Conservation (phyloP, 2,113 vertebrate species). For the Echinops telfairi region DNA sequence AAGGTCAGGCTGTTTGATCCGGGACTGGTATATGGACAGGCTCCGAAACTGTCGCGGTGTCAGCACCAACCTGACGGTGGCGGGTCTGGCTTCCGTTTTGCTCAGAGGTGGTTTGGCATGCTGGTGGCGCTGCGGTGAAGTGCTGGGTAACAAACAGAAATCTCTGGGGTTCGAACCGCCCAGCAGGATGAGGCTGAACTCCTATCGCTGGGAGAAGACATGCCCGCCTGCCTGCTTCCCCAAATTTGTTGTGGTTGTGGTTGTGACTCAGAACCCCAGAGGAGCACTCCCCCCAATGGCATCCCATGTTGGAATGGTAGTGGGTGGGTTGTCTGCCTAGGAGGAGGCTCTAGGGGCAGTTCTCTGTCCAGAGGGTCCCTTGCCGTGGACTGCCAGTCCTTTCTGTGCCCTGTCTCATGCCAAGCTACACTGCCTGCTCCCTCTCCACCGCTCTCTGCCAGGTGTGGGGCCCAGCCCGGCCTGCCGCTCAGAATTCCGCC, state of each 20-base stretch:
- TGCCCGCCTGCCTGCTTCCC: background rate
- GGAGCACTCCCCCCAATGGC: background rate
- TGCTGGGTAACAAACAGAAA: background rate
- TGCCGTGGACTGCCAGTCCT: no score
- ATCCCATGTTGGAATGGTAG: background rate
- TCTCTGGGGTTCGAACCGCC: background rate
- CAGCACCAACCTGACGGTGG: no score
- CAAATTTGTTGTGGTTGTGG: no score
- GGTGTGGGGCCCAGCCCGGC: fast-evolving
- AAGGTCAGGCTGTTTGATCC: no score
- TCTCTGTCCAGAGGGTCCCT: background rate
- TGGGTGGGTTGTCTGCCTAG: background rate
- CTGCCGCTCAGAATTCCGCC: background rate
- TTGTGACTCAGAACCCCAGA: background rate
- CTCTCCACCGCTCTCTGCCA: background rate
- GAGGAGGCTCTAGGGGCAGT: background rate
- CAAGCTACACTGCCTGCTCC: background rate
- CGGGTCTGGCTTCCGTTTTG: no score
- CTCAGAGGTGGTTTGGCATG: no score
- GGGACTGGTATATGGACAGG: no score
- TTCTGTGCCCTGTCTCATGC: background rate
- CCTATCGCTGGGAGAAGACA: background rate
- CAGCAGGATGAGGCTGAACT: background rate
- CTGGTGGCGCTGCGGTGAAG: background rate
- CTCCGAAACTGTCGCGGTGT: no score